Evolutionary conservation across 2,113 vertebrate species (phyloP).

Genomic region (Dicerorhinus sumatrensis): DNA sequence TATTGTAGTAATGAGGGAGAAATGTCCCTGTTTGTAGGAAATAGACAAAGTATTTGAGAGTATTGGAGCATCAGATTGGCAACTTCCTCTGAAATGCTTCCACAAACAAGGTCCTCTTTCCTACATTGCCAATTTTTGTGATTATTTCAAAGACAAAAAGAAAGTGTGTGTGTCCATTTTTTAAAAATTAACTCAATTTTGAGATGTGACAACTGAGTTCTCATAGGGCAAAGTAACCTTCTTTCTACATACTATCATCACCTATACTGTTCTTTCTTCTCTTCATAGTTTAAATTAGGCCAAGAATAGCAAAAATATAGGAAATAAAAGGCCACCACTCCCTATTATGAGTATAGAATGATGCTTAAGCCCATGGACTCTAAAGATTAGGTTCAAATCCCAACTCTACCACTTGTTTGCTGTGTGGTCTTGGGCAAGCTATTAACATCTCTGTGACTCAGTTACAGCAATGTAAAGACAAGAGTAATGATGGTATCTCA

Average conservation of each 20-base stretch:
- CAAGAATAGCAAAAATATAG: constrained; percentile 18
- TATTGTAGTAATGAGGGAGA: background rate
- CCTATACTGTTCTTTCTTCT: background rate
- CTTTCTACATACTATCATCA: background rate
- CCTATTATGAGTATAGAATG: background rate
- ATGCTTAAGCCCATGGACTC: background rate
- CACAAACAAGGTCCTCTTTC: background rate
- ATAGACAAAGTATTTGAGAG: background rate
- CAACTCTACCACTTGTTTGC: background rate
- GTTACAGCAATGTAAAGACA: background rate
- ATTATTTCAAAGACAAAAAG: background rate
- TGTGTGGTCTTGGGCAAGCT: background rate
- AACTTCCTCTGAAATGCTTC: background rate
- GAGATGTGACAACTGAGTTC: background rate
- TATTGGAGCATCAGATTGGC: background rate
- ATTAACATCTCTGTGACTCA: background rate
- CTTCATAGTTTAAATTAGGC: background rate
- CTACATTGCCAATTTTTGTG: background rate
- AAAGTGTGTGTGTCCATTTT: background rate
- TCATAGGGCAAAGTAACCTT: background rate
- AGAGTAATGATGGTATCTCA: background rate
- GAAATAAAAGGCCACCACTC: background rate
- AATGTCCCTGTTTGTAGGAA: background rate
- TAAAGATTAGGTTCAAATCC: background rate
- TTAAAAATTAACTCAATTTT: background rate